Evolutionary conservation across 23 tunicate genomes (phyloP).

Genomic region (Corella eumyota): DNA sequence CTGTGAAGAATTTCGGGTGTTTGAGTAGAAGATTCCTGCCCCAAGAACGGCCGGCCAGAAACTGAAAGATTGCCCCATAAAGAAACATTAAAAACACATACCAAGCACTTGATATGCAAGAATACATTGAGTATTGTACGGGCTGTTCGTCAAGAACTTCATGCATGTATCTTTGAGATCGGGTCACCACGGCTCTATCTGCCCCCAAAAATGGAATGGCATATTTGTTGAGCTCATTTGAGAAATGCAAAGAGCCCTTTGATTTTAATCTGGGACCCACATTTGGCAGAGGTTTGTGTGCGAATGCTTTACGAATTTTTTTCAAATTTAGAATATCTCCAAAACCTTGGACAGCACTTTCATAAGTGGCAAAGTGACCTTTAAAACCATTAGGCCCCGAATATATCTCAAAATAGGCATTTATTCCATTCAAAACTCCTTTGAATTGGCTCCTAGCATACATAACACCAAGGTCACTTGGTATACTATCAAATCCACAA

Average conservation of each 20-base stretch:
- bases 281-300: slow-evolving; percentile 20
- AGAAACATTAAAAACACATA: slow-evolving; percentile 8
- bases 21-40: slow-evolving; percentile 59
- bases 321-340: slow-evolving; percentile 14
- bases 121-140: slow-evolving; percentile 75
- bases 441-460: slow-evolving; percentile 36
- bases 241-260: slow-evolving; percentile 28
- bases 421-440: slow-evolving; percentile 51
- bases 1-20: slow-evolving; percentile 73
- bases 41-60: slow-evolving; percentile 42
- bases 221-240: slow-evolving; percentile 7
- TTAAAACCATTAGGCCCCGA: slow-evolving; percentile 40
- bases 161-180: slow-evolving; percentile 58
- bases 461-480: slow-evolving; percentile 79
- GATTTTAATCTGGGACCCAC: slow-evolving; percentile 58
- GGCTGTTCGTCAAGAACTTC: slow-evolving; percentile 33
- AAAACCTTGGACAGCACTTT: slow-evolving; percentile 69
- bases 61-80: slow-evolving; percentile 43
- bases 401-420: slow-evolving; percentile 34
- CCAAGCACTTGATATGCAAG: slow-evolving; percentile 22
- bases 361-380: slow-evolving; percentile 75
- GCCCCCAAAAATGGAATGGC: slow-evolving; percentile 82
- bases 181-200: slow-evolving; percentile 67
- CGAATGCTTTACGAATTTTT: slow-evolving; percentile 31
- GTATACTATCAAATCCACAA: slow-evolving; percentile 94